Evolutionary conservation across 1,140 invertebrate species (phyloP).

Genomic region (Papilio xuthus): DNA sequence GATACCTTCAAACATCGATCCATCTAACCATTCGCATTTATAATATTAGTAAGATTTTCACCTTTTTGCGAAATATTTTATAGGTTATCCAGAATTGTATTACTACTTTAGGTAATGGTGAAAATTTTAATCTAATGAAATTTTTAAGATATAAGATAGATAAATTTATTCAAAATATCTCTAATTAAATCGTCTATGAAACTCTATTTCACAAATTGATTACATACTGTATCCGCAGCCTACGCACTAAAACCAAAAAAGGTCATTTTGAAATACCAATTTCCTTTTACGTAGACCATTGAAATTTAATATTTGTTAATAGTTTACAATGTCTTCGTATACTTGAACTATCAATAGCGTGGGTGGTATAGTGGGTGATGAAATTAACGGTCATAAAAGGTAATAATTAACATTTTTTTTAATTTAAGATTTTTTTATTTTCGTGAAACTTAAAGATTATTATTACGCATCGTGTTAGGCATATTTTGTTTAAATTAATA

Average conservation of each 20-base stretch:
- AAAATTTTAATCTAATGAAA: too few species aligned
- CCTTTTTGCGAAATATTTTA: too few species aligned
- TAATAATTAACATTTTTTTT: too few species aligned
- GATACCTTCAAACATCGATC: too few species aligned
- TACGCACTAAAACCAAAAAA: not conserved
- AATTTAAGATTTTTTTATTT: not conserved
- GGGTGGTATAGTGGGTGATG: not conserved
- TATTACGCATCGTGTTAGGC: too few species aligned
- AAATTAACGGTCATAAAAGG: not conserved
- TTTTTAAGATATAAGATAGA: not conserved
- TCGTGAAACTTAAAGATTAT: not conserved
- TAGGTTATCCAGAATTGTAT: too few species aligned
- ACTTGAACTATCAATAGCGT: constrained; percentile 1
- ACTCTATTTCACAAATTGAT: not conserved
- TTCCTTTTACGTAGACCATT: not conserved
- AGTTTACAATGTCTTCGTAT: not conserved
- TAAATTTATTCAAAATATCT: not conserved
- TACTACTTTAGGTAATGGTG: too few species aligned
- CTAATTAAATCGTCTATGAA: not conserved
- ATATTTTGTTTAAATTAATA: not conserved
- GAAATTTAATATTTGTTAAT: constrained; percentile 11
- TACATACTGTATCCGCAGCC: not conserved
- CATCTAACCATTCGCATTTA: too few species aligned
- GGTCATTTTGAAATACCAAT: constrained; percentile 4
- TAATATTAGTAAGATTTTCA: too few species aligned